phyloP scores from a whole-genome alignment of 2,113 vertebrate genomes.

The Sterrhoptilus dennistouni region DNA sequence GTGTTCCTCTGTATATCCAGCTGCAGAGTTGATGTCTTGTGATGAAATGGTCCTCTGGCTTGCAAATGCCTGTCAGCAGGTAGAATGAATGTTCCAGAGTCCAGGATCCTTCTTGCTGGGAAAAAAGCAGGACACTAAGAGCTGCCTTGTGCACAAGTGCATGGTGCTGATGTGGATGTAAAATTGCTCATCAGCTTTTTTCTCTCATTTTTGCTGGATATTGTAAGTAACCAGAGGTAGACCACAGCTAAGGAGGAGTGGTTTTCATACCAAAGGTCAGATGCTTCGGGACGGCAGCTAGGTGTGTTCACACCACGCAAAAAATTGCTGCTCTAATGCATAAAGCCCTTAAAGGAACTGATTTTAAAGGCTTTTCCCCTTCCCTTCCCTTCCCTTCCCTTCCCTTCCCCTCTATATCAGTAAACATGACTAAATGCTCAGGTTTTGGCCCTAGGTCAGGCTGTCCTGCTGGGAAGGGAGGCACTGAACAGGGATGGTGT shows the following conservation, averaged over 20 bases:
- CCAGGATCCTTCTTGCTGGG: neutral
- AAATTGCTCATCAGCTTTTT: neutral
- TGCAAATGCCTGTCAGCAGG: neutral
- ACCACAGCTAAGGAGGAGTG: neutral
- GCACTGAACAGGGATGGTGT: neutral
- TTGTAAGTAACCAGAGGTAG: neutral
- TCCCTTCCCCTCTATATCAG: neutral
- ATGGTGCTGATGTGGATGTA: fast-evolving
- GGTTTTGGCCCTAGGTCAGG: neutral
- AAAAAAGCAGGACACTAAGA: neutral
- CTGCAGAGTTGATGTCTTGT: neutral
- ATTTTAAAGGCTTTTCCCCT: neutral
- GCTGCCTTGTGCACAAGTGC: neutral
- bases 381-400: neutral
- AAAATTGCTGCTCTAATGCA: neutral
- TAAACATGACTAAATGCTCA: neutral
- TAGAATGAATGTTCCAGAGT: neutral
- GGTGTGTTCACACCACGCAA: neutral
- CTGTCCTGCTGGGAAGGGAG: neutral
- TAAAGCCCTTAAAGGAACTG: neutral
- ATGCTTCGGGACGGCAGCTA: fast-evolving
- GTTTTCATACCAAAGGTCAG: neutral
- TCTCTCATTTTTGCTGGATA: neutral
- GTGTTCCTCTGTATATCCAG: neutral
- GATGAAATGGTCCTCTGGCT: neutral